Base-by-base conservation (phyloP, 2,888 invertebrate genomes). In the Brachycybe producta region DNA sequence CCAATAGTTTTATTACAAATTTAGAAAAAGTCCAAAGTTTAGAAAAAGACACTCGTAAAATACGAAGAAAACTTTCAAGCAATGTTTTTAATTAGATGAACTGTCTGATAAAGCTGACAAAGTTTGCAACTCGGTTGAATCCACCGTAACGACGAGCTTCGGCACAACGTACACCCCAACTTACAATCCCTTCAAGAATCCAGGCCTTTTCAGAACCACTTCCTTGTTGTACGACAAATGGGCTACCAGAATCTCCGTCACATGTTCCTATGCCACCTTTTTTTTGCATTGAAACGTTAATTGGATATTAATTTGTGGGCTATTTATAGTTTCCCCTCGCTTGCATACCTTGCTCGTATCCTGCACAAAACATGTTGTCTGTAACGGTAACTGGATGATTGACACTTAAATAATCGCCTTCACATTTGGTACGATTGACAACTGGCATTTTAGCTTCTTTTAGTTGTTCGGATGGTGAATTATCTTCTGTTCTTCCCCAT, bases 401-500 rank as follows among this genome's bases (percentile, higher is more conserved):
- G 1, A 24, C 5, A 13, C 43, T 19, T 7, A 27, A 19, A 39
- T 58, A 58, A 4, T 54, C 57, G 19, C 56, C 43, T 34, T 57
- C 57, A 35, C 58, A 58, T 2, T 43, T 51, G 2, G 21, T 40
- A 13, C 46, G 41, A 4, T 49, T 49, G 1, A 58, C 54, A 11
- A 58, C 54, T 1, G 57, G 57, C 4, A 58, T 26, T 5, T 53
- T 52, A 1, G 54, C 56, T 47, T 58, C 53, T 23, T 52, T 53
- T 13, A 58, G 41, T 7, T 48, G 49, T 35, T 56, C 55, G 2
- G 58, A 30, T 24, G 55, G 51, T 5, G 49, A 46, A 5, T 50
- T 44, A 21, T 56, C 56, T 39, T 57, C 54, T 38, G 52, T 52
- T 48, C 54, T 51, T 5, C 58, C 58, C 58, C 58, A 58, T 19